phyloP scores from a whole-genome alignment of 2,113 vertebrate genomes.

The Gila orcuttii region DNA sequence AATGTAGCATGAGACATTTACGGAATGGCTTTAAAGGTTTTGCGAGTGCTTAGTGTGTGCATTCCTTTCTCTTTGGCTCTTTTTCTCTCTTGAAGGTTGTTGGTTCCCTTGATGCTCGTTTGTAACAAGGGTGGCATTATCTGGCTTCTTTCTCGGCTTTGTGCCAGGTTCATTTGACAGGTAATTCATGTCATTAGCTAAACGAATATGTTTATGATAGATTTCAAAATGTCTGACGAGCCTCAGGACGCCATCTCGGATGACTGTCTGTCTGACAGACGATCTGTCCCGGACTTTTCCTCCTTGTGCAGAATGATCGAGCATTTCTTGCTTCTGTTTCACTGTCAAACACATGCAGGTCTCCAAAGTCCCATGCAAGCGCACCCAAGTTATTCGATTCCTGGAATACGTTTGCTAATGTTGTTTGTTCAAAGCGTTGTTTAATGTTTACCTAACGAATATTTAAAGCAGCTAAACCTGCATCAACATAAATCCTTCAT shows the following conservation, averaged over 20 bases:
- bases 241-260: conserved; percentile 30
- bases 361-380: background rate
- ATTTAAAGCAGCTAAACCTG: background rate
- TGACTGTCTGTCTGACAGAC: conserved; percentile 24
- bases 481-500: conserved; percentile 23
- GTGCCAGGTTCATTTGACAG: conserved; percentile 29
- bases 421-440: background rate
- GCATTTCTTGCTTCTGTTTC: conserved; percentile 26
- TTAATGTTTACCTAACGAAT: conserved; percentile 23
- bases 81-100: conserved; percentile 12
- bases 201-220: conserved; percentile 48
- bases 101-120: conserved; percentile 15
- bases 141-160: conserved; percentile 15
- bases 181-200: conserved; percentile 40
- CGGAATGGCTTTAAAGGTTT: background rate
- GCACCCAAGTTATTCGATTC: background rate
- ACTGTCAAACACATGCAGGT: conserved; percentile 17
- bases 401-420: background rate
- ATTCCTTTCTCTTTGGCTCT: background rate
- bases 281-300: conserved; percentile 14
- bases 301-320: conserved; percentile 10
- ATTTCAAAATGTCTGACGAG: conserved; percentile 45
- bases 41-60: background rate
- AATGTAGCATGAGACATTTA: background rate
- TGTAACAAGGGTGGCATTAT: conserved; percentile 24